These are phyloP conservation scores for Anthrax anthrax DNA, from an alignment of 2,888 invertebrate species.

Conservation along the genomic window DNA sequence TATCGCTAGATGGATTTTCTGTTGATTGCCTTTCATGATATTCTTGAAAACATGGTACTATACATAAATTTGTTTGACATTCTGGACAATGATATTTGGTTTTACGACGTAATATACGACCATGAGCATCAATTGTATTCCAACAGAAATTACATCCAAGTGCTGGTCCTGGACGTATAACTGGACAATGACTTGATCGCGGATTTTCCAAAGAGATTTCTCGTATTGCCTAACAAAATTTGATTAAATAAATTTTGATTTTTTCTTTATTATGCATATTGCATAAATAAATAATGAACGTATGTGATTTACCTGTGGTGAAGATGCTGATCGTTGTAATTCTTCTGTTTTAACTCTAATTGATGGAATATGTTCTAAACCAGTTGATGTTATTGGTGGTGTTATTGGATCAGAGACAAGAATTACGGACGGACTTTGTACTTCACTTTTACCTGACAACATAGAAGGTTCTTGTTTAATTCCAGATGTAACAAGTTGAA, in stretches of 20 bases:
- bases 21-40: slow-evolving; percentile 52
- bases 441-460: slow-evolving; percentile 1
- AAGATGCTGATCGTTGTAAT: slow-evolving; percentile 44
- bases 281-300: too few species aligned
- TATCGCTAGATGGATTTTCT: slow-evolving; percentile 17
- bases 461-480: slow-evolving; percentile 7
- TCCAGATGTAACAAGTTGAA: slow-evolving; percentile 8
- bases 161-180: slow-evolving; percentile 67
- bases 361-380: slow-evolving; percentile 29
- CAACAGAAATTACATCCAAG: slow-evolving; percentile 81
- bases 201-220: slow-evolving; percentile 34
- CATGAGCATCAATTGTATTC: slow-evolving; percentile 76
- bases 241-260: too few species aligned
- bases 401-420: slow-evolving; percentile 23
- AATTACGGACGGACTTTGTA: slow-evolving; percentile 30
- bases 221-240: slow-evolving; percentile 30
- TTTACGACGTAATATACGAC: slow-evolving; percentile 66
- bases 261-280: too few species aligned
- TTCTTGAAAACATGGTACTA: slow-evolving; percentile 79
- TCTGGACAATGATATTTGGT: slow-evolving; percentile 85
- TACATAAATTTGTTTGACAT: slow-evolving; percentile 76
- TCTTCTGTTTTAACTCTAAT: slow-evolving; percentile 43
- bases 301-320: slow-evolving; percentile 43
- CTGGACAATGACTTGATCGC: slow-evolving; percentile 70
- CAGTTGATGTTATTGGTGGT: slow-evolving; percentile 19